phyloP scores from a whole-genome alignment of 2,888 invertebrate species.

The Nemotelus nigrinus region DNA sequence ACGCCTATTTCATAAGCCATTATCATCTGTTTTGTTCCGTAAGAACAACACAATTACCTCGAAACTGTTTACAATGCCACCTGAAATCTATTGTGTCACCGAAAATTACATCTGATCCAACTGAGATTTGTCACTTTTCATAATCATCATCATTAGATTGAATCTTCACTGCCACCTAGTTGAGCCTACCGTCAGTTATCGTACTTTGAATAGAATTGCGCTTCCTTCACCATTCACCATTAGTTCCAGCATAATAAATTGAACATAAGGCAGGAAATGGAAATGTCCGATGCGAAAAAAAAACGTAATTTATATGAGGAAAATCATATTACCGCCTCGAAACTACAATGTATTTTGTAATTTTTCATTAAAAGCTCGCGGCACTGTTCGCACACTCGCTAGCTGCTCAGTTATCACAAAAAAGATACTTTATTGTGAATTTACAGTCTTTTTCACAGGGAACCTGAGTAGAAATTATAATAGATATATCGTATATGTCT shows the following conservation, averaged over 20 bases:
- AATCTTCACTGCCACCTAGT: neutral
- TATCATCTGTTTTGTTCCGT: neutral
- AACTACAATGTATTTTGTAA: conserved; percentile 30
- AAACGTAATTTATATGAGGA: neutral
- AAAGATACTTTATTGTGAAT: neutral
- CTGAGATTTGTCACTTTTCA: neutral
- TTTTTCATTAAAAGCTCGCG: conserved; percentile 24
- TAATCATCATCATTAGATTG: neutral
- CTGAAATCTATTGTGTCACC: neutral
- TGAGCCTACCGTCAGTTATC: too few species aligned
- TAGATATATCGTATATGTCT: conserved; percentile 16
- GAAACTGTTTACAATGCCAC: conserved; percentile 7
- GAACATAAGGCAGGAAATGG: conserved; percentile 1
- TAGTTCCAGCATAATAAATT: conserved; percentile 4
- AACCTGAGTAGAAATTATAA: neutral
- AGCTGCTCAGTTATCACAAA: too few species aligned
- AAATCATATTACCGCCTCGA: conserved; percentile 17
- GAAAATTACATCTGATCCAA: neutral
- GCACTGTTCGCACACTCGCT: neutral
- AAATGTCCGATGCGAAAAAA: neutral
- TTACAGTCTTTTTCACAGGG: neutral
- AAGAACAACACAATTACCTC: neutral
- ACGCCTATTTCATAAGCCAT: neutral
- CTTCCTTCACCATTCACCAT: neutral
- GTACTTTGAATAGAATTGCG: neutral